Evolutionary conservation across 1,140 invertebrate species (phyloP), one percentile per base, ranked within the genome.

Genomic region (Paraescarpia echinospica): DNA sequence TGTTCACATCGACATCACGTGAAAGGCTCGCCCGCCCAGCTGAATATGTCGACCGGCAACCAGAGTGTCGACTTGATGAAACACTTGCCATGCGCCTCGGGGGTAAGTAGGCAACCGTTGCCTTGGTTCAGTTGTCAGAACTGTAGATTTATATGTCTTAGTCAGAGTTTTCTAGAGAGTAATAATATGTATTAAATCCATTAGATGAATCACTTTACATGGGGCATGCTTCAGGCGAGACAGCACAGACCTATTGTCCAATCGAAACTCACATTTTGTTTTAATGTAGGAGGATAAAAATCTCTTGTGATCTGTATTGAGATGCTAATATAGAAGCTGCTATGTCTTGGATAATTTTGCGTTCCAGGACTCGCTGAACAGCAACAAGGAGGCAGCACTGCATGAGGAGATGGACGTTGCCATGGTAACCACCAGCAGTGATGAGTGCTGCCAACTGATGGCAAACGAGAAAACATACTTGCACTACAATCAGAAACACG

Each of bases 371-470:
- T 77, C 59, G 18, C 59, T 77, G 59, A 77, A 77, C 59, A 77
- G 59, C 59, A 77, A 18, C 59, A 77, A 77, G 59, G 59, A 92
- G 35, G 94, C 77, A 0, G 89, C 93, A 14, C 35, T 93, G n/a
- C 91, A 93, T 33, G 93, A 93, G 34, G 94, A 93, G 90, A 94
- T 92, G 90, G 93, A 94, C 18, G 41, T 59, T 0, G 77, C 89
- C 5, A 77, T 41, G 90, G 90, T 22, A 34, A 41, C 90, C 18
- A 90, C 34, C 18, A 90, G 35, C 90, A 90, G 90, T 31, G 35
- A 41, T 90, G 90, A 90, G 90, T 34, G 90, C 35, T 34, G 35
- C 33, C 34, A 41, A 9, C 35, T 90, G 90, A 34, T 41, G 34
- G 34, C 90, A 34, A 41, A 90, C 14, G 90, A 90, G 90, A 90